Base-by-base conservation (phyloP, 92 coral and sea anemone species). In the Phenganax stokvisi region DNA sequence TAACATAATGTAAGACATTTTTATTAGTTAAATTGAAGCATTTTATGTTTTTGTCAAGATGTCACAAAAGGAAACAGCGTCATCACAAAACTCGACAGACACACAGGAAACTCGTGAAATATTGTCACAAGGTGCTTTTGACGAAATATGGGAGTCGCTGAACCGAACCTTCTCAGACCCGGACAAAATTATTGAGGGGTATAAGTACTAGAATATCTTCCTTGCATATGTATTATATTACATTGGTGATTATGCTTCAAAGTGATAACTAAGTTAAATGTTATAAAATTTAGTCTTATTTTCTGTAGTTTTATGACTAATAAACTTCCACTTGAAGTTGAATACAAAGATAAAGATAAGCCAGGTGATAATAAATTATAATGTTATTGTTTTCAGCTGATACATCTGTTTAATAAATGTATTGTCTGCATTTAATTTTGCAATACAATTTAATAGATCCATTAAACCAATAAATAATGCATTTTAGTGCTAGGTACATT, bases 61-160 rank as follows among this genome's bases (percentile, higher is more conserved):
- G 83, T 79, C 83, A 8, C 83, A 79, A 54, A 72, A 72, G 6
- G 47, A 66, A 66, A 6, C 73, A 37, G 47, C 47, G 3, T 44
- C 73, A 54, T 79, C 83, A 6, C 83, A 79, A 79, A 57, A 63
- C 53, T 79, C 83, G 6, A 55, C 69, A 6, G 83, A 56, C 25
- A 79, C 83, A 0, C 47, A 37, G 47, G 47, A 37, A 37, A 37
- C 47, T 37, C 83, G 65, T 47, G 83, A 79, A 47, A 64, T 79
- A 8, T 79, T 51, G 12, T 79, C 83, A 17, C 83, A 79, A 51
- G 83, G 74, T 51, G 63, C 83, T 0, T 79, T 79, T 54, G 74
- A 79, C 10, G 83, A 79, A 79, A 79, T 79, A 79, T 79, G 83
- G 83, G 60, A 79, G 52, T 61, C 83, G n/a, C 37, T 79, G 27